A percentile compares a stretch with the other conserved stretches of the same genome.
Evolutionary conservation across 2,797 vertebrate species (phyloP).

Genomic region (Enteromius afrohamiltoni): DNA sequence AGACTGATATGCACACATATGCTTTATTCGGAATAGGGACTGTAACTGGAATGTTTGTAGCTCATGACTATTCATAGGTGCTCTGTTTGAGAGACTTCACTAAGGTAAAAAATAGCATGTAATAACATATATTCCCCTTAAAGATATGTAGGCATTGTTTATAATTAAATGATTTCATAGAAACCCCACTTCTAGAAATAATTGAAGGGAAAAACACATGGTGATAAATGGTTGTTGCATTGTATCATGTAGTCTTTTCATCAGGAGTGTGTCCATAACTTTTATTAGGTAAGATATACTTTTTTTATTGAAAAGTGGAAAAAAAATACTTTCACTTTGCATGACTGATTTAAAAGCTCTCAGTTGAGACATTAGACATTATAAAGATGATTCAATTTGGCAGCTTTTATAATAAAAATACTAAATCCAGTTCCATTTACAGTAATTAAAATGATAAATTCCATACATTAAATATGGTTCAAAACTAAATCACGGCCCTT

Average conservation of each 20-base stretch:
- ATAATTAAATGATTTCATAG: constrained; percentile 44
- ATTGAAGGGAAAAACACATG: constrained; percentile 5
- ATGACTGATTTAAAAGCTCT: constrained; percentile 6
- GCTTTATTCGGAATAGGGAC: not conserved
- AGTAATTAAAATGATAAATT: constrained; percentile 35
- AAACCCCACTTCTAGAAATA: constrained; percentile 30
- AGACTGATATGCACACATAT: not conserved
- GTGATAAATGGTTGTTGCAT: constrained; percentile 5
- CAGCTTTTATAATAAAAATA: constrained; percentile 51
- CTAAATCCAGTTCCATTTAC: constrained; percentile 43
- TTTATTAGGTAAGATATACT: not conserved
- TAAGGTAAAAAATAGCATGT: constrained; percentile 37
- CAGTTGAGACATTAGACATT: constrained; percentile 31
- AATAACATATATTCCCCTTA: constrained; percentile 24
- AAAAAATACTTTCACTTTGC: not conserved
- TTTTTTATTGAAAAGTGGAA: not conserved
- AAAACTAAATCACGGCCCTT: constrained; percentile 51
- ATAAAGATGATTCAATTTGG: constrained; percentile 47
- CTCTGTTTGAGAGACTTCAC: not conserved
- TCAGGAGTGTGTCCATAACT: not conserved
- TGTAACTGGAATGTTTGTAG: constrained; percentile 26
- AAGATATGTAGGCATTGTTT: constrained; percentile 35
- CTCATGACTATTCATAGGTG: constrained; percentile 1
- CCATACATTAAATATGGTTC: constrained; percentile 51
- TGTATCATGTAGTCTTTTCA: not conserved